Base-by-base conservation (phyloP, 2,113 vertebrate genomes). In the Okapia johnstoni region DNA sequence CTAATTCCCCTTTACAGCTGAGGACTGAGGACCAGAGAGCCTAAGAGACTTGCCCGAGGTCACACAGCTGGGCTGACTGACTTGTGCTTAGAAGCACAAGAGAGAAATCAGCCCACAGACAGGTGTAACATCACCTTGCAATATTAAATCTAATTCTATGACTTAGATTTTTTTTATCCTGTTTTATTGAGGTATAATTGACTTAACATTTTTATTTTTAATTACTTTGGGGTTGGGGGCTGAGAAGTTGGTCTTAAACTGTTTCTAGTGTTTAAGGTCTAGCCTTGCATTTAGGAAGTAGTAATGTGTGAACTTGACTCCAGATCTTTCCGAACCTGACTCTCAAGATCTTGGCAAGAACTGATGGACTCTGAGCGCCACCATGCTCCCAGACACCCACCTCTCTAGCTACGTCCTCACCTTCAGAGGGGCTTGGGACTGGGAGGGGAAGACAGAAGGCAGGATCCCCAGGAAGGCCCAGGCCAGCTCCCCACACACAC, bases 281-380 rank as follows among this genome's bases (percentile, higher is more conserved):
- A 40, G 50, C 46, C 57, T 48, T 73, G 46, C 26, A 7, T 16
- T 25, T 10, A 33, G 60, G 5, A 63, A 36, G 48, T 25, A 2
- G 43, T 8, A 9, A 1, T 0, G 0, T 58, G 26, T 88, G 50
- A 43, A 84, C 33, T 10, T 36, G 40, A 88, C 48, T 48, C 33
- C 26, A 13, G 46, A 40, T 26, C 46, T 54, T 48, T 26, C 28
- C 0, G 0, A 21, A 54, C 11, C 83, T 92, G 55, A 30, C 76
- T 84, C 48, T 79, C 14, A 8, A 2, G 26, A 88, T 23, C 15
- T 43, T 6, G 0, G 50, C 15, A 26, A 79, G 55, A 36, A 55
- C 46, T 14, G n/a, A n/a, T 0, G 6, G 70, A 80, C 28, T 54
- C 36, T 17, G 21, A 30, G 10, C 5, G 17, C 70, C 76, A 81